These are phyloP conservation scores for Apteryx owenii DNA, from an alignment of 2,113 vertebrate species.

Conservation along the genomic window DNA sequence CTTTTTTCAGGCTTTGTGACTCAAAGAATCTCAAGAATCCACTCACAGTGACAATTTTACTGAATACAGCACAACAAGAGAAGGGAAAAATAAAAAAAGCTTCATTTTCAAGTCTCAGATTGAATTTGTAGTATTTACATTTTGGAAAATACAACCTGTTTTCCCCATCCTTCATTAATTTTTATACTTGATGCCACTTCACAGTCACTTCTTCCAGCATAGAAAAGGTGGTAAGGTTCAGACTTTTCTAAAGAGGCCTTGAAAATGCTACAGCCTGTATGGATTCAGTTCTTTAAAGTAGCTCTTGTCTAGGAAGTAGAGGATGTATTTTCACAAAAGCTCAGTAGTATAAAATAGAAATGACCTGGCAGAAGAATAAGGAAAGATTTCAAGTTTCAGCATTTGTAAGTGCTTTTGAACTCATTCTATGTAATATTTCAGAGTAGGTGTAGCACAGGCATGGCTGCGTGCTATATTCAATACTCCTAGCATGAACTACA, in stretches of 20 bases:
- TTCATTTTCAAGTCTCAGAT: background rate
- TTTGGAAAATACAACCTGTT: background rate
- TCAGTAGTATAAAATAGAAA: background rate
- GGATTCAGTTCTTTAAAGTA: background rate
- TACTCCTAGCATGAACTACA: background rate
- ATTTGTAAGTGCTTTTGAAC: background rate
- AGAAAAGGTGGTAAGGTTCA: background rate
- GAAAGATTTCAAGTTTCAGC: background rate
- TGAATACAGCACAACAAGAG: background rate
- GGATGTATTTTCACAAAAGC: background rate
- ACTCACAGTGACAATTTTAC: background rate
- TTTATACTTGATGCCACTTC: background rate
- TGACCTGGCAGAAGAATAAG: background rate
- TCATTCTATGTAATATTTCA: background rate
- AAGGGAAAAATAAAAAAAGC: background rate
- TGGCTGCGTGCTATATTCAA: background rate
- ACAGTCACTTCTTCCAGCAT: background rate
- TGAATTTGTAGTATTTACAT: background rate
- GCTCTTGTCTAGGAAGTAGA: background rate
- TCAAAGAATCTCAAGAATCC: background rate
- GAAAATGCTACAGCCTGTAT: background rate
- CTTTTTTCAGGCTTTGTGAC: background rate
- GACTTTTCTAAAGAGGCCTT: background rate
- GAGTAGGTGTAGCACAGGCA: background rate
- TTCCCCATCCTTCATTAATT: background rate